These are phyloP conservation scores for Acrocyrtus sp. DNA, from an alignment of 2,888 invertebrate genomes.

Conservation along the genomic window DNA sequence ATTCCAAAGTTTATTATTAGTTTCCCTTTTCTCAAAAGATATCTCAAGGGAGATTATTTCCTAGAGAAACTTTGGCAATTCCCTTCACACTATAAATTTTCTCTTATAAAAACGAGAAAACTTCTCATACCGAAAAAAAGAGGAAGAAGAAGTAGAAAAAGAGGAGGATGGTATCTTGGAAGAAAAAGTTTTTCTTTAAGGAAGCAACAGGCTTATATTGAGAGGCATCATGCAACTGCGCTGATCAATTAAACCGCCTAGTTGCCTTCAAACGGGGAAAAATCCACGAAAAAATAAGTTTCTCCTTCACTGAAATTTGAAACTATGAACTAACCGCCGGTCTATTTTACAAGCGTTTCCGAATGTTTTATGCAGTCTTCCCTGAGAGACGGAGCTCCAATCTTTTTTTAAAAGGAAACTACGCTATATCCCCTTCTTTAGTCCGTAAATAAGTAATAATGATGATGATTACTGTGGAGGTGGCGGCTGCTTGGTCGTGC, in stretches of 20 bases:
- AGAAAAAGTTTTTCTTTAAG: no score
- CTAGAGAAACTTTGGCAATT: conserved; percentile 18
- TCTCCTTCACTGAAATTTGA: not conserved
- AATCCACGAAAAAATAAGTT: no score
- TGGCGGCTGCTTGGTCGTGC: not conserved
- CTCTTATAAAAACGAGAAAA: not conserved
- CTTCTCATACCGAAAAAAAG: no score
- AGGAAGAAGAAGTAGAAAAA: no score
- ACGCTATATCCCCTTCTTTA: not conserved
- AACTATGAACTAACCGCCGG: not conserved
- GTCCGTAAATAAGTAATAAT: conserved; percentile 2
- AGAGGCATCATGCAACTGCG: no score
- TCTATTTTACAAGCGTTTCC: not conserved
- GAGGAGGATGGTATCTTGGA: no score
- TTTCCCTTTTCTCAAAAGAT: not conserved
- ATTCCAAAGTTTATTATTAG: not conserved
- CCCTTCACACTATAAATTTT: not conserved
- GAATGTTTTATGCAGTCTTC: no score
- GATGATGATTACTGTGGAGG: not conserved
- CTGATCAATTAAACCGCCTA: no score
- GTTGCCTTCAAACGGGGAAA: no score
- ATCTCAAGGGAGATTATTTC: conserved; percentile 7
- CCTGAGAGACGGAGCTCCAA: no score
- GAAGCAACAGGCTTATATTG: no score
- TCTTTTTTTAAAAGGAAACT: not conserved